These are phyloP conservation scores for Bufo gargarizans DNA, from an alignment of 2,113 vertebrate species.

Conservation along the genomic window DNA sequence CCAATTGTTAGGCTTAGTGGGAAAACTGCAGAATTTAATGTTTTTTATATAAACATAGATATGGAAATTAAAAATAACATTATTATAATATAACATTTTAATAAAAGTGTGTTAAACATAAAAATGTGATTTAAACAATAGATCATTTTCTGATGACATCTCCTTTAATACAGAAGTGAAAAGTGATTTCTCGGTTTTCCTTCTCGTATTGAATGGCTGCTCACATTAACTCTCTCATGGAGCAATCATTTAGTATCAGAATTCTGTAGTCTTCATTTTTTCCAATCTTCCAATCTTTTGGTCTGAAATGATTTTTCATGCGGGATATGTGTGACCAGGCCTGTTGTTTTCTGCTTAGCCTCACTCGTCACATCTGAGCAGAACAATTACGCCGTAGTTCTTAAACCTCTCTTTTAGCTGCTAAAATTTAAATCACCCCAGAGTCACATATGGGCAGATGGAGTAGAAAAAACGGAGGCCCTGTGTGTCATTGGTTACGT, in stretches of 20 bases:
- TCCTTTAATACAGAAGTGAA: too few species aligned
- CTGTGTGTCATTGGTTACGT: neutral
- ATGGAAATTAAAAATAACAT: too few species aligned
- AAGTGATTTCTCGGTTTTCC: too few species aligned
- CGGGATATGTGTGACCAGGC: neutral
- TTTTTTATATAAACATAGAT: too few species aligned
- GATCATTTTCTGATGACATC: too few species aligned
- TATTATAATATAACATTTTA: too few species aligned
- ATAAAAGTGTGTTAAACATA: too few species aligned
- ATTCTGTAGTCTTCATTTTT: neutral
- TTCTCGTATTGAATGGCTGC: too few species aligned
- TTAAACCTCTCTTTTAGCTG: conserved; percentile 24
- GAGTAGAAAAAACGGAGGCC: conserved; percentile 18
- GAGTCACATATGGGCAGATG: neutral
- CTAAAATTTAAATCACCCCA: conserved; percentile 19
- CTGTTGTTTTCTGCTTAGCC: neutral
- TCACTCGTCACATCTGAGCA: conserved; percentile 3
- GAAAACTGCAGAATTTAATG: too few species aligned
- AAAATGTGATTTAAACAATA: too few species aligned
- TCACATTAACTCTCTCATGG: too few species aligned
- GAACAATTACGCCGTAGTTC: conserved; percentile 12
- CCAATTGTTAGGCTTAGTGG: too few species aligned
- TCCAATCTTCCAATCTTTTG: neutral
- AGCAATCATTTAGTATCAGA: neutral
- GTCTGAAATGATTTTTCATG: neutral